Conservation (phyloP, 2,888 invertebrate species). For the Pocota personata region DNA sequence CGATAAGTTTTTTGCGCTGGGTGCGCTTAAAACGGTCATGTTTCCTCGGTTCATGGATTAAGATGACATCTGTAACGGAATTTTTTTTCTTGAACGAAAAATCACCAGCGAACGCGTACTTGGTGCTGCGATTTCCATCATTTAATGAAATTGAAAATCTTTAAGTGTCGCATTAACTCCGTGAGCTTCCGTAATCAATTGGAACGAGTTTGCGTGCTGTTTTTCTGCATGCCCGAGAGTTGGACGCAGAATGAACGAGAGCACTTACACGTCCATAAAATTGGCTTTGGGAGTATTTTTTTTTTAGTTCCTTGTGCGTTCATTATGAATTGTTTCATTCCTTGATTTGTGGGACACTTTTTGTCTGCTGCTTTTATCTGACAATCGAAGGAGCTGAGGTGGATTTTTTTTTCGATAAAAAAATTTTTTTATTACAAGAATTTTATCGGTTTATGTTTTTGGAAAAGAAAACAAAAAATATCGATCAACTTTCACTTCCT, state of each 20-base stretch:
- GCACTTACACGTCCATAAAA: conserved; percentile 10
- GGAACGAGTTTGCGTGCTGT: conserved; percentile 52
- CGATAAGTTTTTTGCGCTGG: neutral
- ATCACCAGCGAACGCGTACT: conserved; percentile 8
- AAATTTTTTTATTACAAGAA: conserved; percentile 21
- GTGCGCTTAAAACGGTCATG: conserved; percentile 37
- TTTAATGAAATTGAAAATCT: conserved; percentile 66
- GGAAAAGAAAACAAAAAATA: conserved; percentile 10
- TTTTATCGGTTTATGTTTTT: conserved; percentile 36
- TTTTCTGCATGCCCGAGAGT: conserved; percentile 11
- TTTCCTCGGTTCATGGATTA: conserved; percentile 38
- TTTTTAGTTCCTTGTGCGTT: conserved; percentile 46
- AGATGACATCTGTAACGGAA: conserved; percentile 61
- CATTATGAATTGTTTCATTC: conserved; percentile 50
- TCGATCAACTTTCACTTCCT: conserved; percentile 71
- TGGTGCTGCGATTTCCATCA: conserved; percentile 37
- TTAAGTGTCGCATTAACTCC: conserved; percentile 49
- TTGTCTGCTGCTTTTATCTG: conserved; percentile 21
- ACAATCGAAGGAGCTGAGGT: conserved; percentile 41
- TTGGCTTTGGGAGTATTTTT: neutral
- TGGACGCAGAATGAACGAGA: conserved; percentile 36
- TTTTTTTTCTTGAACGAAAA: conserved; percentile 25
- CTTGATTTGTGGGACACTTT: conserved; percentile 48
- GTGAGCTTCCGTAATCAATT: conserved; percentile 67
- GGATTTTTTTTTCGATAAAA: conserved; percentile 10